Evolutionary conservation across 2,113 vertebrate genomes (phyloP), one percentile per base, ranked within the genome.

Genomic region (Pipa parva): DNA sequence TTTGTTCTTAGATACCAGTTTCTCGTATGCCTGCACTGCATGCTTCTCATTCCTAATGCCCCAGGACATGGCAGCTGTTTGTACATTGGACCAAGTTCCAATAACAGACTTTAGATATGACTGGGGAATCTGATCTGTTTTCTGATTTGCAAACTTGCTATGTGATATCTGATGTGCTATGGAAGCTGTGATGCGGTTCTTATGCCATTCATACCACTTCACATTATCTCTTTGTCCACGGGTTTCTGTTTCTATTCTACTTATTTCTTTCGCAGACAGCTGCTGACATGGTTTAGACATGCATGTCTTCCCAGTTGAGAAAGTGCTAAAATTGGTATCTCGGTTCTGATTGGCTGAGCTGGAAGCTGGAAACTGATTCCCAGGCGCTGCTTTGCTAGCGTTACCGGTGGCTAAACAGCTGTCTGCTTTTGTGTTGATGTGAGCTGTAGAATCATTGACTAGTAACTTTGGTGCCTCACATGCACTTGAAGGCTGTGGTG

Each of bases 121-220:
- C 39, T 64, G 26, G 1, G 92, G 91, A 2, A 90, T 88, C 24
- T 85, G 59, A 0, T 12, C 20, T 1, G 78, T 87, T 64, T 56
- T 79, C 10, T 81, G 82, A 0, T 83, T 85, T 12, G 74, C 84
- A 0, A 90, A 92, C 42, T 7, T 74, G 71, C 89, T 80, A 80
- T 78, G 80, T 54, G 89, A 79, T 0, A 92, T 81, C 48, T 48
- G 69, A 61, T 90, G 82, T 15, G 87, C 90, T 2, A 85, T 28
- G 0, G 92, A 92, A 15, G 91, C 92, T 0, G 91, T 92, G 80
- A 93, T 90, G 5, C 91, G 87, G 79, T 92, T 88, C 46, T 80
- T 66, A 18, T 91, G 80, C 84, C 82, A 87, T 4, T 78, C 18
- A 1, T 91, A 83, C 92, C 92, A 92, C 2, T 76, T 64, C 1